Base-by-base conservation (phyloP, 2,113 vertebrate genomes). In the Syngnathus floridae region DNA sequence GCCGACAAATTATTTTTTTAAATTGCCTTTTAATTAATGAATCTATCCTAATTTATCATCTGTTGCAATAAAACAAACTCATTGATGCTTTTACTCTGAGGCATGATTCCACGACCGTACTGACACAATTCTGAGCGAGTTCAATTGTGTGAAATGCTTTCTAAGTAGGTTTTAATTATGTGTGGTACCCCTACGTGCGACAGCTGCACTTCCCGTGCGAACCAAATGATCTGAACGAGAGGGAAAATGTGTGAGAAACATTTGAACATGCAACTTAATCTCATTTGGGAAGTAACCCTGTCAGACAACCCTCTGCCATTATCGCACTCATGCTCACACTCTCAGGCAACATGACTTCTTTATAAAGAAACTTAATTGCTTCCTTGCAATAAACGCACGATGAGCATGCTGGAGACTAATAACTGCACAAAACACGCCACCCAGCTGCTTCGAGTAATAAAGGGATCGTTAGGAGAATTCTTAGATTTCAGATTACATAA, bases 61-160 rank as follows among this genome's bases (percentile, higher is more conserved):
- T 40, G 38, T 76, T 71, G 65, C 67, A 64, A 60, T n/a, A 62
- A 69, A 71, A 40, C 74, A 68, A 68, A 74, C 71, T 82, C 75
- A 71, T 71, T 35, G 74, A n/a, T 59, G 64, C 69, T 68, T 80
- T 74, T 72, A 81, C 75, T 84, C 57, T 61, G 60, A 69, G 65
- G 76, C 46, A 72, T 31, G 26, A 31, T 79, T 69, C 66, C 60
- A 57, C 70, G 72, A 63, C 77, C 69, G 66, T 72, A 69, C 60
- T 64, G n/a, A 54, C 55, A 46, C 67, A 64, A 78, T 74, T 69
- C 46, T 55, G 57, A 76, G 73, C 58, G 76, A 82, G 78, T 84
- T 87, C 77, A 88, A 88, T 88, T 87, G 77, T 77, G 74, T 79
- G 83, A 80, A 87, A 84, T 73, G 83, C 64, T 70, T 83, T 68